Conservation (phyloP, 2,888 invertebrate genomes). For the Epistrophe grossulariae region DNA sequence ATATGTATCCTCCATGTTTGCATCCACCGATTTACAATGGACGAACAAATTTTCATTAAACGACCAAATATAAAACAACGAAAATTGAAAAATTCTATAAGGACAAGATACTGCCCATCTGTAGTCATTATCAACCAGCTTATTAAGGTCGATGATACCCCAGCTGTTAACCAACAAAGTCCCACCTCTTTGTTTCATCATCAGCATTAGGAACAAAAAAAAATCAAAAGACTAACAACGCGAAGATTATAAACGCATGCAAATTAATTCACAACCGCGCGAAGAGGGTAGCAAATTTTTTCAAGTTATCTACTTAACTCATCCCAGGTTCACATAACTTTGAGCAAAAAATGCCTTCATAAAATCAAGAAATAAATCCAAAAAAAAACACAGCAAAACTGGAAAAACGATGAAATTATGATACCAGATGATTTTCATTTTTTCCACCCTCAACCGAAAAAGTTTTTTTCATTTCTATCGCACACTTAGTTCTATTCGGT, state of each 20-base stretch:
- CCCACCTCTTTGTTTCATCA: slow-evolving; percentile 8
- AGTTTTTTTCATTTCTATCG: slow-evolving; percentile 32
- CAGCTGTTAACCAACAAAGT: slow-evolving; percentile 43
- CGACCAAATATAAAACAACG: neutral
- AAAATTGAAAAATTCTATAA: slow-evolving; percentile 3
- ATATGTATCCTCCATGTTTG: neutral
- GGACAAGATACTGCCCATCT: slow-evolving; percentile 36
- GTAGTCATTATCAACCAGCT: slow-evolving; percentile 66
- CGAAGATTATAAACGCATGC: slow-evolving; percentile 70
- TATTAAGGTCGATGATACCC: slow-evolving; percentile 45
- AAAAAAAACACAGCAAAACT: slow-evolving; percentile 24
- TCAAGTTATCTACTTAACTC: slow-evolving; percentile 45
- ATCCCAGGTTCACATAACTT: slow-evolving; percentile 4
- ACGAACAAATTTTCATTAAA: neutral
- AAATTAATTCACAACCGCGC: slow-evolving; percentile 67
- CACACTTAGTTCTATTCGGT: slow-evolving; percentile 26
- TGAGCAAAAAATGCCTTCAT: slow-evolving; percentile 8
- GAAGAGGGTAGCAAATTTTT: slow-evolving; percentile 56
- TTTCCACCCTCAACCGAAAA: slow-evolving; percentile 39
- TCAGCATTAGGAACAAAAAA: slow-evolving; percentile 23
- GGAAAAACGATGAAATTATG: slow-evolving; percentile 65
- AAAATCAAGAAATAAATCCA: slow-evolving; percentile 11
- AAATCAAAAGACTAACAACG: slow-evolving; percentile 62
- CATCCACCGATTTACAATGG: neutral
- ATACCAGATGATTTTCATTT: slow-evolving; percentile 72